Conservation (phyloP, 2,113 vertebrate genomes). For the Odontesthes bonariensis region DNA sequence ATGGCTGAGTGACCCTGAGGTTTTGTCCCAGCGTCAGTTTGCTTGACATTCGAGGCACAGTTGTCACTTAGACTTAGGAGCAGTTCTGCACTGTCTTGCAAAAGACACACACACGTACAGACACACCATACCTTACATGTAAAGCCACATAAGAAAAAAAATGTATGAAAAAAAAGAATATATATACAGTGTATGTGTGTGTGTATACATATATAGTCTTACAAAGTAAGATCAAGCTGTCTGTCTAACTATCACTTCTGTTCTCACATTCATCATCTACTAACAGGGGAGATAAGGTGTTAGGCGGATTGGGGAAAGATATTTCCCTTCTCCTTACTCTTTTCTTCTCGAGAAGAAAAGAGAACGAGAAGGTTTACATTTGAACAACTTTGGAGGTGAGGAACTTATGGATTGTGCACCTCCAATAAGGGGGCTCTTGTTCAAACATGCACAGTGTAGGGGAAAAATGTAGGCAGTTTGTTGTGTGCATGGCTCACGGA, state of each 20-base stretch:
- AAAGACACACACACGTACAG: conserved; percentile 5
- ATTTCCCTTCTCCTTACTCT: too few species aligned
- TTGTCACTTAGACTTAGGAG: conserved; percentile 62
- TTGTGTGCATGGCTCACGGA: not conserved
- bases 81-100: conserved; percentile 13
- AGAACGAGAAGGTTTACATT: not conserved
- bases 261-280: too few species aligned
- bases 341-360: too few species aligned
- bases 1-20: conserved; percentile 68
- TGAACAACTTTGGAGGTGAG: not conserved
- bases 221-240: too few species aligned
- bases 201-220: too few species aligned
- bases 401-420: not conserved
- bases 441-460: not conserved
- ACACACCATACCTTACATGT: not conserved
- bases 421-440: not conserved
- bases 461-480: not conserved
- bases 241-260: too few species aligned
- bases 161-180: not conserved
- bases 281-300: not conserved
- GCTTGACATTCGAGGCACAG: conserved; percentile 67
- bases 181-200: too few species aligned
- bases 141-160: not conserved
- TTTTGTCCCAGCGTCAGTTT: conserved; percentile 63
- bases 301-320: not conserved